phyloP scores from a whole-genome alignment of 2,888 invertebrate genomes.

The Hirtodrosophila alboralis region DNA sequence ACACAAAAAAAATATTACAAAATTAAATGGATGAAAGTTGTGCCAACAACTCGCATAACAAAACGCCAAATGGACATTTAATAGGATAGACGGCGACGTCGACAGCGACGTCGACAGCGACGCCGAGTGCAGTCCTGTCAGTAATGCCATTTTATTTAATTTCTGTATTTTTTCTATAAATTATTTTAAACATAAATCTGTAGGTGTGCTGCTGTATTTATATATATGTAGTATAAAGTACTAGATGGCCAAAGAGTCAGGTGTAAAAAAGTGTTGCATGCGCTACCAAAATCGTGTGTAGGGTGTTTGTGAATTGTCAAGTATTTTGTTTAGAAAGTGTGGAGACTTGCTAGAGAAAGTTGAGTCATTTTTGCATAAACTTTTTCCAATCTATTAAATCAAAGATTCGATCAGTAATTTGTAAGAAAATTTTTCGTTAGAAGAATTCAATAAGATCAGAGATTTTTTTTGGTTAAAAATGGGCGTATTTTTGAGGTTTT shows the following conservation, averaged over 20 bases:
- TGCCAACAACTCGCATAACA: constrained; percentile 71
- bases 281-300: constrained; percentile 11
- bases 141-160: constrained; percentile 75
- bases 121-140: constrained; percentile 18
- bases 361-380: too few species aligned
- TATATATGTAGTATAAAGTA: constrained; percentile 10
- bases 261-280: constrained; percentile 17
- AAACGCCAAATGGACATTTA: constrained; percentile 75
- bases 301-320: not conserved
- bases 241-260: constrained; percentile 7
- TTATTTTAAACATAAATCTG: constrained; percentile 74
- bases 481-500: too few species aligned
- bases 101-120: constrained; percentile 10
- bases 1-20: constrained; percentile 41
- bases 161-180: constrained; percentile 71
- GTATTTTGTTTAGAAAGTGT: too few species aligned
- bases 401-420: too few species aligned
- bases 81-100: constrained; percentile 72
- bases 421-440: too few species aligned
- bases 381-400: too few species aligned
- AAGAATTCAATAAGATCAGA: too few species aligned
- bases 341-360: too few species aligned
- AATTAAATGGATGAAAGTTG: constrained; percentile 76
- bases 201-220: constrained; percentile 29
- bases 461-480: too few species aligned